These are phyloP conservation scores for Ectropis grisescens DNA, from an alignment of 1,140 invertebrate species.

Conservation along the genomic window DNA sequence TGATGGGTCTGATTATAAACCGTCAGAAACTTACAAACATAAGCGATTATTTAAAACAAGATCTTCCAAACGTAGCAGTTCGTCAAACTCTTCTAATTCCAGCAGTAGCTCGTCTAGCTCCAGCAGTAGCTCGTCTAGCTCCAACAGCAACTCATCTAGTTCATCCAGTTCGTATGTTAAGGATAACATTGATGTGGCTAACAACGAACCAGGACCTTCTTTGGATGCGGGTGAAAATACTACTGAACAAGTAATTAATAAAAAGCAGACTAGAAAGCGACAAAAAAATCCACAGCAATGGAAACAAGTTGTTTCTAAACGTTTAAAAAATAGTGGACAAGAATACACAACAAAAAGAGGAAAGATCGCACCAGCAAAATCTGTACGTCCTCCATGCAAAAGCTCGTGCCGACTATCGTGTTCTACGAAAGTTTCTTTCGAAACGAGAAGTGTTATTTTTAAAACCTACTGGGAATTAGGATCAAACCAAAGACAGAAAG, in stretches of 20 bases:
- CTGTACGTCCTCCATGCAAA: background rate
- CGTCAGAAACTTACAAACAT: too few relatives aligned
- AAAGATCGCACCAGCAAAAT: background rate
- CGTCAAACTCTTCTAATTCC: too few relatives aligned
- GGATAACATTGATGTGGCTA: background rate
- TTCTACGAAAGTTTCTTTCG: background rate
- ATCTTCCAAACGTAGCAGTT: too few relatives aligned
- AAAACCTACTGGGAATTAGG: slow-evolving; percentile 5
- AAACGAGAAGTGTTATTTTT: slow-evolving; percentile 5
- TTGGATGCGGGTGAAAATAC: too few relatives aligned
- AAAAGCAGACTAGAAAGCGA: background rate
- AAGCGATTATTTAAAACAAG: too few relatives aligned
- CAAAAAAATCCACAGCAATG: background rate
- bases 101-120: too few relatives aligned
- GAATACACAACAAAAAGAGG: background rate
- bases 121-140: slow-evolving; percentile 2
- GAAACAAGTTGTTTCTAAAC: slow-evolving; percentile 1
- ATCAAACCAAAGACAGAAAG: slow-evolving; percentile 3
- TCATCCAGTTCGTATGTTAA: slow-evolving; percentile 1
- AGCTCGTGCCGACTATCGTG: background rate
- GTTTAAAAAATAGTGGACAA: background rate
- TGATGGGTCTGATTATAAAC: too few relatives aligned
- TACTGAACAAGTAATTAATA: too few relatives aligned
- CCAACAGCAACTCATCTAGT: slow-evolving; percentile 1
- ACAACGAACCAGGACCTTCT: background rate